phyloP scores from a whole-genome alignment of 2,797 vertebrate species.

The Labroides dimidiatus region DNA sequence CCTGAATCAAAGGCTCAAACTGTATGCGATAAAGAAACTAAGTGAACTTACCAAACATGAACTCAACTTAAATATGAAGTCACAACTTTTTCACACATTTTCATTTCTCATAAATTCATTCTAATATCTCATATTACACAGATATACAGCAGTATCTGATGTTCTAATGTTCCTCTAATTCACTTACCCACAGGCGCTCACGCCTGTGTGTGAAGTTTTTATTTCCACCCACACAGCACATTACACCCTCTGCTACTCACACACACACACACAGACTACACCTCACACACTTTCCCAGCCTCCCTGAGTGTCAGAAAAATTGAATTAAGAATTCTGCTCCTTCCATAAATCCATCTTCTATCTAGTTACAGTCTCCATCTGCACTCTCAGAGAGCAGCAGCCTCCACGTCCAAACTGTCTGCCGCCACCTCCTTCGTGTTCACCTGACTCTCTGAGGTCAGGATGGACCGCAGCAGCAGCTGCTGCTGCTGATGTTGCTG shows the following conservation, averaged over 20 bases:
- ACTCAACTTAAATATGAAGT: too few relatives aligned
- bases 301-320: conserved; percentile 50
- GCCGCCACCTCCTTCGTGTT: not conserved
- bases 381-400: conserved; percentile 18
- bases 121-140: not conserved
- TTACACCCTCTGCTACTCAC: conserved; percentile 26
- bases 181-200: conserved; percentile 56
- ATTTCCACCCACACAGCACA: conserved; percentile 53
- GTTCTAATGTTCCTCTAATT: conserved; percentile 64
- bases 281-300: conserved; percentile 22
- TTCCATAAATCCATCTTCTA: conserved; percentile 58
- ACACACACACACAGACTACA: conserved; percentile 21
- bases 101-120: not conserved
- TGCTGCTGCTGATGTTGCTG: not conserved
- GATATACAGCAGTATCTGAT: conserved; percentile 44
- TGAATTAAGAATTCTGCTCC: conserved; percentile 42
- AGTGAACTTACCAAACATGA: too few relatives aligned
- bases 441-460: conserved; percentile 7
- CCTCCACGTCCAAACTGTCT: not conserved
- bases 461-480: conserved; percentile 10
- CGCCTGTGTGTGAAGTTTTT: conserved; percentile 37
- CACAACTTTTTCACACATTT: not conserved
- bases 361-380: conserved; percentile 53
- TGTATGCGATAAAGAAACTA: too few relatives aligned
- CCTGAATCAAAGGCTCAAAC: too few relatives aligned